phyloP scores from a whole-genome alignment of 2,888 invertebrate species.

The Athalia rosae region DNA sequence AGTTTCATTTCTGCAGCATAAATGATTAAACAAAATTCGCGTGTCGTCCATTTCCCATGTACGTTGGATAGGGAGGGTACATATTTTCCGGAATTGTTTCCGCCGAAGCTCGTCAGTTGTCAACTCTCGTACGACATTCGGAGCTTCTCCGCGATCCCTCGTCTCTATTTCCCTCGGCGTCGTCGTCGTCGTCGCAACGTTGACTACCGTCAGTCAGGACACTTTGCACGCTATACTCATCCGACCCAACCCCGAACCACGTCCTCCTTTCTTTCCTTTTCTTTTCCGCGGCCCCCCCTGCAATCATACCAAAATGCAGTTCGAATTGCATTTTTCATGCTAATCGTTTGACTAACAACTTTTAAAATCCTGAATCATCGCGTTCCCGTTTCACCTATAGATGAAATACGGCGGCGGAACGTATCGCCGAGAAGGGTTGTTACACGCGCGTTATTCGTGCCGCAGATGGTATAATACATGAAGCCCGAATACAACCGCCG shows the following conservation, averaged over 20 bases:
- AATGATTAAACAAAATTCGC: neutral
- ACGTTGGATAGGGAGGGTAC: too few species aligned
- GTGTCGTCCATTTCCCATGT: neutral
- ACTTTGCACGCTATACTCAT: constrained; percentile 9
- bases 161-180: constrained; percentile 1
- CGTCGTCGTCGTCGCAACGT: constrained; percentile 4
- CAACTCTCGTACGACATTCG: neutral
- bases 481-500: neutral
- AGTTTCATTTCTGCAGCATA: too few species aligned
- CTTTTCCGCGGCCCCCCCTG: constrained; percentile 4
- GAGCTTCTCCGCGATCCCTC: neutral
- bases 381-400: neutral
- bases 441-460: too few species aligned
- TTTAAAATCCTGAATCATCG: constrained; percentile 15
- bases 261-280: too few species aligned
- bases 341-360: constrained; percentile 18
- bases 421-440: too few species aligned
- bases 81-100: neutral
- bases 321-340: constrained; percentile 27
- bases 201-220: neutral
- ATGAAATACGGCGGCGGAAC: too few species aligned
- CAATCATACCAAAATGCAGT: constrained; percentile 34
- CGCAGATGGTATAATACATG: neutral
- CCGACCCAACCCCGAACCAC: too few species aligned
- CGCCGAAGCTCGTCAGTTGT: constrained; percentile 2